phyloP scores from a whole-genome alignment of 2,113 vertebrate genomes.

The Bubo scandiacus region DNA sequence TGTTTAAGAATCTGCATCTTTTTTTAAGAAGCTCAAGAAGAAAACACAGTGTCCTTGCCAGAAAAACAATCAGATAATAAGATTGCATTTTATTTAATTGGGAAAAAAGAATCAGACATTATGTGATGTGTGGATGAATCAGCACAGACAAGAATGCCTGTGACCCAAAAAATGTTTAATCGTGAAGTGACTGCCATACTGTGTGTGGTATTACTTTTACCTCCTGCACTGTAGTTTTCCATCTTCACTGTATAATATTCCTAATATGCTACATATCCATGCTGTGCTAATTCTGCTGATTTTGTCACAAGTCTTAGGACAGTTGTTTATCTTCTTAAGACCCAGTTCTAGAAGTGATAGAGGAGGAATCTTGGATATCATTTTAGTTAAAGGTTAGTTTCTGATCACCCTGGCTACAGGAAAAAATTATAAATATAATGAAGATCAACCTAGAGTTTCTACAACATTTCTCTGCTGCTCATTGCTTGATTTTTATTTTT shows the following conservation, averaged over 20 bases:
- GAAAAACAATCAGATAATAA: background rate
- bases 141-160: background rate
- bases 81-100: background rate
- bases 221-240: background rate
- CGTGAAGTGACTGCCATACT: background rate
- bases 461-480: background rate
- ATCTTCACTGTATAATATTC: background rate
- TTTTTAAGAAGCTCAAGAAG: background rate
- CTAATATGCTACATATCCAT: background rate
- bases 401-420: background rate
- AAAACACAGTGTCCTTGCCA: conserved; percentile 27
- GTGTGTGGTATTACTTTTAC: background rate
- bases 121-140: background rate
- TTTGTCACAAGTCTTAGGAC: background rate
- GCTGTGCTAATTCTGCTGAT: background rate
- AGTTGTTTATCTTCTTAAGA: background rate
- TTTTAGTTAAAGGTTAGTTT: background rate
- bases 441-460: background rate
- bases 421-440: background rate
- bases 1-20: conserved; percentile 22
- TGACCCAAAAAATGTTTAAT: background rate
- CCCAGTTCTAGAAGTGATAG: background rate
- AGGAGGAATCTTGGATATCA: background rate
- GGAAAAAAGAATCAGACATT: background rate
- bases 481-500: background rate